Conservation (phyloP, 2,888 invertebrate species). For the Nephrotoma guestfalica region DNA sequence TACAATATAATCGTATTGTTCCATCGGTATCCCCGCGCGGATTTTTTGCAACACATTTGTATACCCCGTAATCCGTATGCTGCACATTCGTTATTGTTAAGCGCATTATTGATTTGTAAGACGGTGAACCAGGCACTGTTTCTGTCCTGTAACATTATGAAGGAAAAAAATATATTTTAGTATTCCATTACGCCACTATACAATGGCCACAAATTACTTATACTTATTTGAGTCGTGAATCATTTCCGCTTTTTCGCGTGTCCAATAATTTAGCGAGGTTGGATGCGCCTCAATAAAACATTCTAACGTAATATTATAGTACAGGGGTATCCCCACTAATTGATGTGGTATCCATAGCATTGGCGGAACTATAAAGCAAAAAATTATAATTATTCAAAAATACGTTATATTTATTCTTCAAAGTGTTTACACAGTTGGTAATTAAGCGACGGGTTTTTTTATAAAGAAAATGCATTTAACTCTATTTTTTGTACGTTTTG, state of each 20-base stretch:
- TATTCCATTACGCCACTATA: not conserved
- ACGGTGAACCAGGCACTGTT: conserved; percentile 49
- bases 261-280: conserved; percentile 82
- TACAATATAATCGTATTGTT: conserved; percentile 75
- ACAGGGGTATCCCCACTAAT: conserved; percentile 70
- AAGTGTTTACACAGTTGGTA: not conserved
- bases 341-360: conserved; percentile 87
- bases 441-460: not conserved
- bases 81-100: conserved; percentile 65
- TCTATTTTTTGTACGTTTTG: not conserved
- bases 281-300: conserved; percentile 90
- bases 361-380: conserved; percentile 54
- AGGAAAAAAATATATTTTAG: not conserved
- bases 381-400: not conserved
- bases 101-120: conserved; percentile 79
- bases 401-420: not conserved
- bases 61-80: conserved; percentile 69
- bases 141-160: conserved; percentile 33
- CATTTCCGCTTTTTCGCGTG: conserved; percentile 74
- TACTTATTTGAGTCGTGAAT: conserved; percentile 76
- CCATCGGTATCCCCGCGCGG: conserved; percentile 83
- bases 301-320: conserved; percentile 72
- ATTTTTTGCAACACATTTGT: conserved; percentile 74
- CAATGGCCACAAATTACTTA: conserved; percentile 33
- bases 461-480: not conserved